Conservation (phyloP, 2,888 invertebrate species). For the Drosophila tripunctata region DNA sequence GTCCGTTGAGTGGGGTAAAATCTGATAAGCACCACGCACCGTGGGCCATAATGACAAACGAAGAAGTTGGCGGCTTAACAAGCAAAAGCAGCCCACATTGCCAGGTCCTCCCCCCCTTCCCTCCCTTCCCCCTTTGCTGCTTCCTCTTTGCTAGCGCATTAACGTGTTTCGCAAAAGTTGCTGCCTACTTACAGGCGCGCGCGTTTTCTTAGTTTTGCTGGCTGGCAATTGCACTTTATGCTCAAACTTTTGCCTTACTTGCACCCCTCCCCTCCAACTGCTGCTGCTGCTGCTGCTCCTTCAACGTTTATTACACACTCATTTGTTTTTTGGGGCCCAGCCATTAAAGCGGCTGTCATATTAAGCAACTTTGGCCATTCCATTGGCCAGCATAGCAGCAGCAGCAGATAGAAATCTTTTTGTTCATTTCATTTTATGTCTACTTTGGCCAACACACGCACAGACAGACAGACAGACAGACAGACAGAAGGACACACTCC, state of each 20-base stretch:
- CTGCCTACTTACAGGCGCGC: slow-evolving; percentile 34
- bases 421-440: slow-evolving; percentile 79
- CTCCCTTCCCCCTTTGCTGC: not conserved
- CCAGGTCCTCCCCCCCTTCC: not conserved
- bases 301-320: slow-evolving; percentile 75
- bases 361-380: slow-evolving; percentile 76
- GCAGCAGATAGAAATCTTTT: slow-evolving; percentile 73
- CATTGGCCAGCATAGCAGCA: slow-evolving; percentile 39
- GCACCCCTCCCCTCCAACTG: not conserved
- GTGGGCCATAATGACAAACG: slow-evolving; percentile 58
- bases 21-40: slow-evolving; percentile 37
- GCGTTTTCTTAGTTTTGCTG: slow-evolving; percentile 53
- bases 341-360: slow-evolving; percentile 59
- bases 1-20: slow-evolving; percentile 40
- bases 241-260: slow-evolving; percentile 56
- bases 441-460: slow-evolving; percentile 46
- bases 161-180: slow-evolving; percentile 39
- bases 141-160: slow-evolving; percentile 23
- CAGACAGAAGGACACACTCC: slow-evolving; percentile 8
- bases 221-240: slow-evolving; percentile 70
- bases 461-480: slow-evolving; percentile 11
- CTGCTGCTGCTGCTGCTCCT: not conserved
- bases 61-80: slow-evolving; percentile 66
- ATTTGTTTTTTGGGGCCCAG: slow-evolving; percentile 62
- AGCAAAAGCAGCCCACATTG: slow-evolving; percentile 24